phyloP scores from a whole-genome alignment of 2,888 invertebrate genomes.

The Orthosia incerta region DNA sequence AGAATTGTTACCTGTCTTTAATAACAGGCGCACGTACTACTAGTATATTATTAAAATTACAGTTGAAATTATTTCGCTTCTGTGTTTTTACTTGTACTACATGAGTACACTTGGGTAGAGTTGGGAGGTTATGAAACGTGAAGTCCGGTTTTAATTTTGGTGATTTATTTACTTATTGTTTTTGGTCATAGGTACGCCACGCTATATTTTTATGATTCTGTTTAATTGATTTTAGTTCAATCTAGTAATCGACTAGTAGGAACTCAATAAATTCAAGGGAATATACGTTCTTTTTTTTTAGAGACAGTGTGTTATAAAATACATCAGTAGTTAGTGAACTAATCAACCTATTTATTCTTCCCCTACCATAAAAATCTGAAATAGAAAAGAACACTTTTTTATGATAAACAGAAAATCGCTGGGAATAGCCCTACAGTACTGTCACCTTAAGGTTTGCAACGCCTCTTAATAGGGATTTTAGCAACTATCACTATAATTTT shows the following conservation, averaged over 20 bases:
- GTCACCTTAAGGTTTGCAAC: no score
- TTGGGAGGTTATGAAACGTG: background rate
- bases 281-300: background rate
- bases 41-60: constrained; percentile 60
- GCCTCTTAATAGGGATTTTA: no score
- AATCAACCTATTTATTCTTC: no score
- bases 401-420: background rate
- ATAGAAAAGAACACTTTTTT: background rate
- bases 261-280: background rate
- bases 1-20: constrained; percentile 53
- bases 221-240: background rate
- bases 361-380: background rate
- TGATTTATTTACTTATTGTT: background rate
- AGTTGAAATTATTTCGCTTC: constrained; percentile 51
- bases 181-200: no score
- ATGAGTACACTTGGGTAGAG: background rate
- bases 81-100: constrained; percentile 26
- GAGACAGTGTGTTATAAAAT: background rate
- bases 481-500: no score
- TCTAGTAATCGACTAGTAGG: constrained; percentile 13
- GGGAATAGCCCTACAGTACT: background rate
- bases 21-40: constrained; percentile 54
- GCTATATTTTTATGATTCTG: no score
- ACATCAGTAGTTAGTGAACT: background rate
- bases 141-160: constrained; percentile 5